Base-by-base conservation (phyloP, 1,140 invertebrate species). In the Drosophila sp. region DNA sequence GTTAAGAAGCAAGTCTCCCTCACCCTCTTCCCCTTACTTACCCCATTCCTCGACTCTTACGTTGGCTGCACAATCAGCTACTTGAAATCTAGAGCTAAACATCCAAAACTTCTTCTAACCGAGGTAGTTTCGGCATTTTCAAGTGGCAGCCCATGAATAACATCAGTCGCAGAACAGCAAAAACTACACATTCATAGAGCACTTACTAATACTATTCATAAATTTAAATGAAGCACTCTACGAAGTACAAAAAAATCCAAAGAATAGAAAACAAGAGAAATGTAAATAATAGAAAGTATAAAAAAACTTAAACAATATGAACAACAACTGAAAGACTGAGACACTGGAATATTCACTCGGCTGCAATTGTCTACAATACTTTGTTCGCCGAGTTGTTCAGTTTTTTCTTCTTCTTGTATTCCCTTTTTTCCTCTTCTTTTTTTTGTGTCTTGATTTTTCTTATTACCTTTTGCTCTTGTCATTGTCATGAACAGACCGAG, bases 141-240 rank as follows among this genome's bases (percentile, higher is more conserved):
- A 75, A 86, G 82, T 82, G 71, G 50, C 59, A 41, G 45, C 56
- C 58, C 67, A 74, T 84, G 81, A 86, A 78, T 74, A 75, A 25
- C 11, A 41, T 25, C 21, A 41, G 46, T 16, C 38, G 27, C 4
- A 56, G 34, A 43, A 50, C 32, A 46, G 57, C 34, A 62, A 59
- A 56, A 70, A 79, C 27, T 43, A 54, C 58, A 63, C 45, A 57
- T 67, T 69, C 65, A 75, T 57, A 34, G 51, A 18, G 62, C 34
- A 65, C 29, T 51, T 45, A 63, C 36, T 48, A 63, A 75, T 64
- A 56, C 62, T 73, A 80, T 78, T 78, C 83, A 83, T 87, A 89
- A 83, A 87, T 87, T 89, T 84, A 89, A 89, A 87, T 83, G 82
- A 87, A 87, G 76, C 63, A 62, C 83, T 77, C 67, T 36, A 29